Conservation (phyloP, 1,140 invertebrate species). For the Helicoverpa zea region DNA sequence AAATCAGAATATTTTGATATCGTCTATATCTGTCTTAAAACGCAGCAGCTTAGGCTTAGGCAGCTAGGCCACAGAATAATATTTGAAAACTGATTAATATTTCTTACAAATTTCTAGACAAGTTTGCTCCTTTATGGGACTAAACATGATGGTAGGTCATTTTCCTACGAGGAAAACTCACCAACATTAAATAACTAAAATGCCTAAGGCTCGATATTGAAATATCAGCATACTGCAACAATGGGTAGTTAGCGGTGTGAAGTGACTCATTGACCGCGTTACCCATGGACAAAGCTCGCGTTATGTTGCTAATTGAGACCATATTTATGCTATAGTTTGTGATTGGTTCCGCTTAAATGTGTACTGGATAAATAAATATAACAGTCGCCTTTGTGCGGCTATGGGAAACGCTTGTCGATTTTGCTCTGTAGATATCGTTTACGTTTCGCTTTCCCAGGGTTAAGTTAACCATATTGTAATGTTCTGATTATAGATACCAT, state of each 20-base stretch:
- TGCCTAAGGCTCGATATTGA: constrained; percentile 23
- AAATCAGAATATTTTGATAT: too few relatives aligned
- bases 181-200: not conserved
- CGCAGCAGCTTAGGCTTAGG: too few relatives aligned
- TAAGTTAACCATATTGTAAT: not conserved
- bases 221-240: constrained; percentile 28
- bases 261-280: constrained; percentile 47
- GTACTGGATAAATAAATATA: constrained; percentile 45
- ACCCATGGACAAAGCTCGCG: constrained; percentile 47
- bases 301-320: constrained; percentile 49
- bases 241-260: constrained; percentile 41
- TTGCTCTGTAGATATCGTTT: not conserved
- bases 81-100: too few relatives aligned
- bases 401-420: not conserved
- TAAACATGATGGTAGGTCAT: not conserved
- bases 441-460: not conserved
- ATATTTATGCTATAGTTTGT: constrained; percentile 43
- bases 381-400: constrained; percentile 19
- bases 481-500: not conserved
- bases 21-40: too few relatives aligned
- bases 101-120: too few relatives aligned
- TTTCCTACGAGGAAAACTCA: not conserved
- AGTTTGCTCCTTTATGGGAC: not conserved
- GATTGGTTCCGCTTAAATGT: constrained; percentile 49
- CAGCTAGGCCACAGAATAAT: too few relatives aligned